A percentile compares a stretch with the other conserved stretches of the same genome.
Conservation (phyloP, 2,113 vertebrate genomes). For the Bambusicola thoracicus region DNA sequence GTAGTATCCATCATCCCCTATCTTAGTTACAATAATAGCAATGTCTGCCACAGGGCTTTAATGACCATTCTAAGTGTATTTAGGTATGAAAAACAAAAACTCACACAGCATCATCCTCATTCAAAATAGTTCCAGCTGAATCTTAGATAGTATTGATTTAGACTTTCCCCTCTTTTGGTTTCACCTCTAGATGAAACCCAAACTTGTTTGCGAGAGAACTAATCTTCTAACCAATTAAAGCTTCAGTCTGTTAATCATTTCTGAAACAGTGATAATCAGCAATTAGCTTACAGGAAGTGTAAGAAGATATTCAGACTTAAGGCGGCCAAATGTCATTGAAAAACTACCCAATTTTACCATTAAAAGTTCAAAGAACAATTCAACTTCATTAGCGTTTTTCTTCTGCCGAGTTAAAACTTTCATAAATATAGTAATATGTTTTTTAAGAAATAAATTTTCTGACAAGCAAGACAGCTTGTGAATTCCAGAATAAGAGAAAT, state of each 20-base stretch:
- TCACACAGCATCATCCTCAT: not conserved
- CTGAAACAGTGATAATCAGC: not conserved
- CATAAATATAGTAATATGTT: not conserved
- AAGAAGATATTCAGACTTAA: slow-evolving; percentile 10
- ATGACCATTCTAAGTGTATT: not conserved
- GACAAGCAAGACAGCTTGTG: not conserved
- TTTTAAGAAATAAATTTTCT: not conserved
- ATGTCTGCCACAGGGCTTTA: not conserved
- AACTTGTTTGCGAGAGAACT: not conserved
- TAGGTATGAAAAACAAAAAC: not conserved
- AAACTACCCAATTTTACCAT: not conserved
- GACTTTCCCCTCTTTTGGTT: not conserved
- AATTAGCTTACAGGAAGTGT: not conserved
- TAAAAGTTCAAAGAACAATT: not conserved
- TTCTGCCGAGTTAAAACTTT: not conserved
- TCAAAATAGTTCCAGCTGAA: not conserved
- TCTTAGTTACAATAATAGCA: not conserved
- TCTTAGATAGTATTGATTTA: not conserved
- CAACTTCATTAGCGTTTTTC: not conserved
- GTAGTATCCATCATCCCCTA: not conserved
- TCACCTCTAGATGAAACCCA: not conserved
- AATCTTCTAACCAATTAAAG: not conserved
- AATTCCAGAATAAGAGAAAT: not conserved
- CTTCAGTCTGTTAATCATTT: not conserved
- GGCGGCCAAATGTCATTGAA: not conserved